phyloP scores from a whole-genome alignment of 2,113 vertebrate species.

The Cyanoderma ruficeps region DNA sequence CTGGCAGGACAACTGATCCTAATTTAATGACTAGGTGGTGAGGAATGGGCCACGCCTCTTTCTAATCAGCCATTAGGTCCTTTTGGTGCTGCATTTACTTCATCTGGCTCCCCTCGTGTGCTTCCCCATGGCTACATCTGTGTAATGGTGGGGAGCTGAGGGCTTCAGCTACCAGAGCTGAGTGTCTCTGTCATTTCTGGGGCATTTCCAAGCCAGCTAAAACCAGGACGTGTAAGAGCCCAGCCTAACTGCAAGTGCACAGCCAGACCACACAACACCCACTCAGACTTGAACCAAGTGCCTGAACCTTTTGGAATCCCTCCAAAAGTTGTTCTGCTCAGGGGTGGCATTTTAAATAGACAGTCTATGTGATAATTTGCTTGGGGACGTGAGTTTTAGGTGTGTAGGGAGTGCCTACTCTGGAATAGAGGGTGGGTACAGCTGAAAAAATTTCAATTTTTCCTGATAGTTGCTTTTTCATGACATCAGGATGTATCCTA shows the following conservation, averaged over 20 bases:
- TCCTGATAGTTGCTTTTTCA: not conserved
- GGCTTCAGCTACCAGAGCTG: not conserved
- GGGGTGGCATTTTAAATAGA: not conserved
- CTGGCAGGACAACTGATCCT: not conserved
- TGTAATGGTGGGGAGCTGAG: not conserved
- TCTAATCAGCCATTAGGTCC: not conserved
- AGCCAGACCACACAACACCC: not conserved
- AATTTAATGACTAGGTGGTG: conserved; percentile 12
- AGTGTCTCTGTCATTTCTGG: conserved; percentile 27
- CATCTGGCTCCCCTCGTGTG: not conserved
- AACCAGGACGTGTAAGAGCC: not conserved
- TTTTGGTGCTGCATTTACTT: not conserved
- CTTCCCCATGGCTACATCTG: not conserved
- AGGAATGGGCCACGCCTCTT: not conserved
- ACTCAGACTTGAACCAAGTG: not conserved
- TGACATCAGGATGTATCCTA: not conserved
- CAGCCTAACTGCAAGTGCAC: not conserved
- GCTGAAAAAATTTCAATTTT: not conserved
- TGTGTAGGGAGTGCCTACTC: not conserved
- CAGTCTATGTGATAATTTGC: not conserved
- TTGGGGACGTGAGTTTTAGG: not conserved
- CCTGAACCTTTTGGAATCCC: not conserved
- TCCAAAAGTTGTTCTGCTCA: not conserved
- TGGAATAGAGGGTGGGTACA: not conserved
- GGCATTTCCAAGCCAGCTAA: not conserved